Conservation (phyloP, 2,797 vertebrate genomes). For the Chloroceryle inda region DNA sequence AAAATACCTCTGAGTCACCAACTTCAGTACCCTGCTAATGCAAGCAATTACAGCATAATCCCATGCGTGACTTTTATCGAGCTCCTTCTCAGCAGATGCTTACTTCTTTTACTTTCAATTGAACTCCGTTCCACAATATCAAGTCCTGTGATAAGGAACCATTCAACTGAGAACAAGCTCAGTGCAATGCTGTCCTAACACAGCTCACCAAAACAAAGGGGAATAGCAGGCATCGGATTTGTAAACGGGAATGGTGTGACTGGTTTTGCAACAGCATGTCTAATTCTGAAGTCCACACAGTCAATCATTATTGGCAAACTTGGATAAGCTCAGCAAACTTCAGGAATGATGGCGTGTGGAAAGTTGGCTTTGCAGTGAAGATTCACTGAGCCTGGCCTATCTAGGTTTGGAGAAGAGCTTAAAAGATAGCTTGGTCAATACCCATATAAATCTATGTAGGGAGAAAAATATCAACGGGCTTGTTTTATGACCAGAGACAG, state of each 20-base stretch:
- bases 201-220: not conserved
- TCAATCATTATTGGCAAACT: not conserved
- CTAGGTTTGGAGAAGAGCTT: not conserved
- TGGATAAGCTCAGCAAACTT: not conserved
- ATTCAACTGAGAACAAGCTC: not conserved
- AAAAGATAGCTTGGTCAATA: not conserved
- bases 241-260: accelerated
- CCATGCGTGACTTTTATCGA: not conserved
- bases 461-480: not conserved
- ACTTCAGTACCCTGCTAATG: not conserved
- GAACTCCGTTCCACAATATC: not conserved
- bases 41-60: conserved; percentile 8
- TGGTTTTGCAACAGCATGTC: not conserved
- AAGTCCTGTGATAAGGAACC: not conserved
- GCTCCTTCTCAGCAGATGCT: not conserved
- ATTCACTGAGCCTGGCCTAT: not conserved
- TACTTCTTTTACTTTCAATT: not conserved
- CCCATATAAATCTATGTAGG: not conserved
- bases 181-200: not conserved
- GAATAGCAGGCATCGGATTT: not conserved
- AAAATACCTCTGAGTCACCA: not conserved
- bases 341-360: not conserved
- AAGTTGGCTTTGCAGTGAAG: not conserved
- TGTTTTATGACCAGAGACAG: not conserved
- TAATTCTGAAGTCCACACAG: not conserved